A percentile compares a stretch with the other conserved stretches of the same genome.
phyloP scores from a whole-genome alignment of 2,888 invertebrate species.

The Parnassius orleans region DNA sequence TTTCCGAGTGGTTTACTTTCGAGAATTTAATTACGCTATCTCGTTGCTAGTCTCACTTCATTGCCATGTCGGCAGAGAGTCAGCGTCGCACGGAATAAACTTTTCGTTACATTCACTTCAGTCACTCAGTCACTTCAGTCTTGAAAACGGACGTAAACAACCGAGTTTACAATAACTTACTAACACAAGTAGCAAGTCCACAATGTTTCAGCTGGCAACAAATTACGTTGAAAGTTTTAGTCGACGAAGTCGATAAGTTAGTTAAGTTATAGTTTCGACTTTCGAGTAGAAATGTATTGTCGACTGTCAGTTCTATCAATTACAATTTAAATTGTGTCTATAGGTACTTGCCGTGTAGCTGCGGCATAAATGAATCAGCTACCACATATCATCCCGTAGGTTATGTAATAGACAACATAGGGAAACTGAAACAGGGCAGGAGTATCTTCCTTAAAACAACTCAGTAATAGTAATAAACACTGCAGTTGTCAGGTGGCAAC shows the following conservation, averaged over 20 bases:
- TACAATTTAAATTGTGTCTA: constrained; percentile 33
- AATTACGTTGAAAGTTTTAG: neutral
- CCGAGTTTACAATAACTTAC: constrained; percentile 5
- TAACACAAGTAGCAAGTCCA: constrained; percentile 1
- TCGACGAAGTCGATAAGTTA: too few relatives aligned
- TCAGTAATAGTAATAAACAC: too few relatives aligned
- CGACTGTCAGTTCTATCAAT: neutral
- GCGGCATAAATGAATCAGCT: too few relatives aligned
- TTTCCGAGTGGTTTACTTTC: constrained; percentile 18
- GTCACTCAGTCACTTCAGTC: neutral
- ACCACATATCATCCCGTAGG: too few relatives aligned
- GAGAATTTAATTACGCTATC: constrained; percentile 22
- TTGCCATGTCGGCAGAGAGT: constrained; percentile 9
- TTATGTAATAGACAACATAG: too few relatives aligned
- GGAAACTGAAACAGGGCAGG: too few relatives aligned
- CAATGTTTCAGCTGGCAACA: neutral
- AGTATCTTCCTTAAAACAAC: too few relatives aligned
- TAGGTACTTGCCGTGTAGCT: neutral
- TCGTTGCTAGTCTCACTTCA: constrained; percentile 8
- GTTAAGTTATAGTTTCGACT: neutral
- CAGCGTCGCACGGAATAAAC: constrained; percentile 3
- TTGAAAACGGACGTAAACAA: constrained; percentile 6
- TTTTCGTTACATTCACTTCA: constrained; percentile 2
- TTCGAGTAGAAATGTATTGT: neutral
- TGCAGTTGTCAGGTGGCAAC: too few relatives aligned